phyloP scores from a whole-genome alignment of 1,140 invertebrate species.

The Cotesia chilonis region DNA sequence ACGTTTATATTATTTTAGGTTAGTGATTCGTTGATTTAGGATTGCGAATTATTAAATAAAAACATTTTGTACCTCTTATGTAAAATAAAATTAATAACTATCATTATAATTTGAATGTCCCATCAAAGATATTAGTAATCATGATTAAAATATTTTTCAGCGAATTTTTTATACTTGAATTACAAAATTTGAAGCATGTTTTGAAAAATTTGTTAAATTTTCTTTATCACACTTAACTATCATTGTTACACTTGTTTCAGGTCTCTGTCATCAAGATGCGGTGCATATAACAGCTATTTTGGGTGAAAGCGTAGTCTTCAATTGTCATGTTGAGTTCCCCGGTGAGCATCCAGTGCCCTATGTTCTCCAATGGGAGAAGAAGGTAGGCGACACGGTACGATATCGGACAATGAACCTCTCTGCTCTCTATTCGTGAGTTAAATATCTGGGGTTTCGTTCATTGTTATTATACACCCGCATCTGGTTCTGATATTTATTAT shows the following conservation, averaged over 20 bases:
- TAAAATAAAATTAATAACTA: too few relatives aligned
- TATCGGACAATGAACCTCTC: constrained; percentile 75
- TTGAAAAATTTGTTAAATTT: too few relatives aligned
- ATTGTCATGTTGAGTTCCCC: constrained; percentile 95
- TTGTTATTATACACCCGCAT: constrained; percentile 46
- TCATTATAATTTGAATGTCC: too few relatives aligned
- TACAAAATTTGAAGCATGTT: too few relatives aligned
- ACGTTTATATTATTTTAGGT: too few relatives aligned
- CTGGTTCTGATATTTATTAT: constrained; percentile 15
- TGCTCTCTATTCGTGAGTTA: constrained; percentile 67
- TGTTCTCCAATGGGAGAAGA: constrained; percentile 98
- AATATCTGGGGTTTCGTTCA: constrained; percentile 59
- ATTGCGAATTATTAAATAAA: too few relatives aligned
- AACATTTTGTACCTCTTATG: too few relatives aligned
- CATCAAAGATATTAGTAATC: too few relatives aligned
- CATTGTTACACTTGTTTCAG: constrained; percentile 48
- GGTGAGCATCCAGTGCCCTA: constrained; percentile 93
- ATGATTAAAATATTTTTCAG: too few relatives aligned
- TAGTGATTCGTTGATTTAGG: too few relatives aligned
- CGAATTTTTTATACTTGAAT: too few relatives aligned
- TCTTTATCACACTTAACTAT: too few relatives aligned
- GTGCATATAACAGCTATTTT: constrained; percentile 94
- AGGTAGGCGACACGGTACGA: constrained; percentile 94
- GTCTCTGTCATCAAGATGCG: constrained; percentile 82
- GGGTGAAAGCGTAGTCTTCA: constrained; percentile 94